phyloP scores from a whole-genome alignment of 2,888 invertebrate genomes.

The Eurytoma californica region DNA sequence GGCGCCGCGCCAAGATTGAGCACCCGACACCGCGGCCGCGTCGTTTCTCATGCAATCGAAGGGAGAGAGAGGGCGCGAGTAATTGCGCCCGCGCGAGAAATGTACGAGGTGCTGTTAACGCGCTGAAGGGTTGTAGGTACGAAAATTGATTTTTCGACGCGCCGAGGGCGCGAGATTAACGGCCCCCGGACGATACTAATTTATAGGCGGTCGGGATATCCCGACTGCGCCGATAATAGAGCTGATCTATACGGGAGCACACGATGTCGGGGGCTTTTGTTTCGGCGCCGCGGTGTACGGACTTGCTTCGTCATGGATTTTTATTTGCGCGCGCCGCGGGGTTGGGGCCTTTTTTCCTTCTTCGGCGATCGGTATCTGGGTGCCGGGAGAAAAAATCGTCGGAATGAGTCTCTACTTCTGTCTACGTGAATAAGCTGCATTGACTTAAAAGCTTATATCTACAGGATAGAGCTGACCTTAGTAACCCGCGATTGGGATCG shows the following conservation, averaged over 20 bases:
- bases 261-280: not conserved
- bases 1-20: constrained; percentile 27
- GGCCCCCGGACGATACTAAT: constrained; percentile 32
- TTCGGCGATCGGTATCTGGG: too few relatives aligned
- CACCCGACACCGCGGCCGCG: constrained; percentile 11
- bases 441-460: not conserved
- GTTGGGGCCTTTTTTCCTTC: too few relatives aligned
- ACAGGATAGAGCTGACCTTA: constrained; percentile 41
- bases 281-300: not conserved
- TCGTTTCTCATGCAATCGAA: constrained; percentile 49
- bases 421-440: too few relatives aligned
- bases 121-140: constrained; percentile 21
- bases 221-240: constrained; percentile 20
- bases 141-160: constrained; percentile 53
- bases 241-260: not conserved
- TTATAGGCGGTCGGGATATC: constrained; percentile 25
- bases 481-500: constrained; percentile 6
- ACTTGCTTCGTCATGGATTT: not conserved
- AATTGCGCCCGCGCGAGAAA: constrained; percentile 53
- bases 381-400: too few relatives aligned
- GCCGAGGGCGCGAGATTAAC: constrained; percentile 41
- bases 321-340: not conserved
- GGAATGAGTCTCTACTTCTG: too few relatives aligned
- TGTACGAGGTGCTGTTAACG: constrained; percentile 52
- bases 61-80: constrained; percentile 19